phyloP scores from a whole-genome alignment of 2,888 invertebrate genomes.

The Hybos culiciformis region DNA sequence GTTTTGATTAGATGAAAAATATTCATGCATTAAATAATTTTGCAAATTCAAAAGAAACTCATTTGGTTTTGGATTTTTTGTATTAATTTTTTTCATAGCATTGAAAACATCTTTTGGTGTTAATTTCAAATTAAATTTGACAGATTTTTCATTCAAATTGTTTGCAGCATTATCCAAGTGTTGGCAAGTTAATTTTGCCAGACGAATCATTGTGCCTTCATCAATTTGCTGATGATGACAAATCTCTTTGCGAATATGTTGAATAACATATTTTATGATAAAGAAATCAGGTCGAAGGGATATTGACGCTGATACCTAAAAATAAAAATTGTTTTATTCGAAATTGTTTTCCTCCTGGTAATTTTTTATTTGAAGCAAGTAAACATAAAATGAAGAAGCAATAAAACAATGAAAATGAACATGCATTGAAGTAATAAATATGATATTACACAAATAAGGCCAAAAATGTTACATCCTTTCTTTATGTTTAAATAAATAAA shows the following conservation, averaged over 20 bases:
- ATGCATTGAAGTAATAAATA: too few relatives aligned
- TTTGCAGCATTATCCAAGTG: constrained; percentile 16
- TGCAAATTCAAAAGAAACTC: constrained; percentile 30
- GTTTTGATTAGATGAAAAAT: not conserved
- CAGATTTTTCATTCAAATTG: constrained; percentile 8
- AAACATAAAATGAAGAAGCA: too few relatives aligned
- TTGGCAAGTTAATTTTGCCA: constrained; percentile 30
- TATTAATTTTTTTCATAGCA: constrained; percentile 27
- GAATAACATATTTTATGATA: constrained; percentile 30
- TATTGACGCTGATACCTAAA: constrained; percentile 7
- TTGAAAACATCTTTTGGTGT: constrained; percentile 32
- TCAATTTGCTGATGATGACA: constrained; percentile 27
- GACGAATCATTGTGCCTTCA: constrained; percentile 27
- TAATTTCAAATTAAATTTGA: constrained; percentile 16
- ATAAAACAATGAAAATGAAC: too few relatives aligned
- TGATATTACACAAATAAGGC: too few relatives aligned
- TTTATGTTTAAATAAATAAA: too few relatives aligned
- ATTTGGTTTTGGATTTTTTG: constrained; percentile 29
- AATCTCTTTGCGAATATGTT: constrained; percentile 29
- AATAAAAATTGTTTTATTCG: constrained; percentile 1
- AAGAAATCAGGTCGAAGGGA: constrained; percentile 24
- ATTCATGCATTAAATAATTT: constrained; percentile 25
- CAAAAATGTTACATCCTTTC: too few relatives aligned
- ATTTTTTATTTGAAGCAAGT: too few relatives aligned
- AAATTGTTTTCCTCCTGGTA: constrained; percentile 15